phyloP scores from a whole-genome alignment of 2,797 vertebrate species.

The Taenioides sp. region DNA sequence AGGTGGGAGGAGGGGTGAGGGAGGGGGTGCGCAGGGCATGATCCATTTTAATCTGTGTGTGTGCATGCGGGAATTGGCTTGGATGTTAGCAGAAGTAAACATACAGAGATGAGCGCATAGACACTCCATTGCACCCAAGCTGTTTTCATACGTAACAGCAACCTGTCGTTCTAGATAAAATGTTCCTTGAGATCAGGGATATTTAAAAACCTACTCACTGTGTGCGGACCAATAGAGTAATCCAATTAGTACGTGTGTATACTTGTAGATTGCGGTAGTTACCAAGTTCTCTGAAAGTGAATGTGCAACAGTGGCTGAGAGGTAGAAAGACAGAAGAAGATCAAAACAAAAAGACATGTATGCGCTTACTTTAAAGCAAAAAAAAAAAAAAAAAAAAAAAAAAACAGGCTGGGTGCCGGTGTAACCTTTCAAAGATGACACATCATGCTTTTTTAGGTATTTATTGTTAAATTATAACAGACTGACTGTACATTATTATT shows the following conservation, averaged over 20 bases:
- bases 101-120: conserved; percentile 52
- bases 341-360: not conserved
- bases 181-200: conserved; percentile 34
- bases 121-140: conserved; percentile 57
- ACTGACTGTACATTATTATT: too few relatives aligned
- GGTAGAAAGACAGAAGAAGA: not conserved
- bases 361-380: not conserved
- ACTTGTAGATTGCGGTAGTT: not conserved
- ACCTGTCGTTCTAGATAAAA: conserved; percentile 15
- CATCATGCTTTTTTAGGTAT: too few relatives aligned
- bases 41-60: conserved; percentile 43
- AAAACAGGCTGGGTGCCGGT: too few relatives aligned
- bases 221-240: conserved; percentile 4
- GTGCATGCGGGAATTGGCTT: conserved; percentile 41
- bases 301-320: not conserved
- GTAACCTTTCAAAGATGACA: too few relatives aligned
- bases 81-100: conserved; percentile 49
- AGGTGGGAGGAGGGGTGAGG: conserved; percentile 21
- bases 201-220: not conserved
- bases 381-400: not conserved
- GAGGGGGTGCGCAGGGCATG: conserved; percentile 30
- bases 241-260: not conserved
- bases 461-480: too few relatives aligned
- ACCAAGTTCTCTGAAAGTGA: not conserved
- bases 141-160: conserved; percentile 49